These are phyloP conservation scores for Anser cygnoides DNA, from an alignment of 2,113 vertebrate species.

Conservation along the genomic window DNA sequence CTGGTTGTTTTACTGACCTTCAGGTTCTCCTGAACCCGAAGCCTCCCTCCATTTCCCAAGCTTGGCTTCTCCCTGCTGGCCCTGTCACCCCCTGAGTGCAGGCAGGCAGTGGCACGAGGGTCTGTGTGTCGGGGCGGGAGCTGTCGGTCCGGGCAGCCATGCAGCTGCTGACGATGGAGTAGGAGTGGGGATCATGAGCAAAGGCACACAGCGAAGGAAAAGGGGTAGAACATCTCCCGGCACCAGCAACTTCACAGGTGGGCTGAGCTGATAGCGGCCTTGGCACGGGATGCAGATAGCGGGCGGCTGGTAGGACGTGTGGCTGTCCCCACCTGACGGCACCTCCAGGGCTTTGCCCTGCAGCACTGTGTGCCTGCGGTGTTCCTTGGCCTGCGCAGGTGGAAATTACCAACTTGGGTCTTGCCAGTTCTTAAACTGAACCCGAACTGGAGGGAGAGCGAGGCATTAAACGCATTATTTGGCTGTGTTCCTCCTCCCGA, in stretches of 20 bases:
- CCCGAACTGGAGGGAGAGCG: background rate
- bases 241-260: fast-evolving
- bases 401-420: fast-evolving
- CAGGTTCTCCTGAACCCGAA: background rate
- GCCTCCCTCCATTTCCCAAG: background rate
- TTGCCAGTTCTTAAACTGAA: background rate
- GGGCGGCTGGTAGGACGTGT: background rate
- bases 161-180: background rate
- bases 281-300: background rate
- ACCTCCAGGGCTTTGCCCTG: background rate
- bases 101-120: background rate
- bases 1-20: background rate
- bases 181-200: background rate
- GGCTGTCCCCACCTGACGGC: background rate
- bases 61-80: background rate
- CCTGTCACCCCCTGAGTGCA: background rate
- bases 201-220: background rate
- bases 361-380: background rate
- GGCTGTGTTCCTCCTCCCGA: background rate
- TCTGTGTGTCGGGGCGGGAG: background rate
- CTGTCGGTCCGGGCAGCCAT: background rate
- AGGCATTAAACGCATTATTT: fast-evolving
- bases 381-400: background rate
- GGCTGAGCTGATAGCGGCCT: background rate
- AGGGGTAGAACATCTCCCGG: background rate